phyloP scores from a whole-genome alignment of 2,888 invertebrate genomes.

The Amiota mariae region DNA sequence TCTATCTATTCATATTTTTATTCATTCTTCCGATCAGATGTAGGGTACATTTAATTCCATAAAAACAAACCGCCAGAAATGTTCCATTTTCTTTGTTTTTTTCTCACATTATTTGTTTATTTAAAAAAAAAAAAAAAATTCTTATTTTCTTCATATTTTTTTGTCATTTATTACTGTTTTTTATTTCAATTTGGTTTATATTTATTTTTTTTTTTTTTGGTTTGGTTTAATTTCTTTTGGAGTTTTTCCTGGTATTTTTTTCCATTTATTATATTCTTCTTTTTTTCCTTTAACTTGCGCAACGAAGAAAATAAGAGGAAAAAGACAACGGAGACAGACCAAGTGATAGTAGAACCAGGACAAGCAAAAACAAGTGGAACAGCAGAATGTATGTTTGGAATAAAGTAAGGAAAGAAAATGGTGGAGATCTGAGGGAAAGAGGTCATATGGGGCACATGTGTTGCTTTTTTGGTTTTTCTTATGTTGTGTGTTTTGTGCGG shows the following conservation, averaged over 20 bases:
- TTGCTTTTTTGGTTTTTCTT: constrained; percentile 28
- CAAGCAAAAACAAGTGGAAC: background rate
- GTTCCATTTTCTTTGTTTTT: too few relatives aligned
- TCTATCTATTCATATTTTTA: background rate
- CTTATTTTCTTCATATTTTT: too few relatives aligned
- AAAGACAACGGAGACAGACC: background rate
- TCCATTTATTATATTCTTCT: background rate
- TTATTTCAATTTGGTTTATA: background rate
- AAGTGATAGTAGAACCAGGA: background rate
- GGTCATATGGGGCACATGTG: constrained; percentile 31
- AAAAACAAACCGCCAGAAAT: too few relatives aligned
- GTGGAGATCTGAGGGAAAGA: background rate
- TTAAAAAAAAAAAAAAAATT: background rate
- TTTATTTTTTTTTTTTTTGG: background rate
- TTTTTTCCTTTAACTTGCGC: background rate
- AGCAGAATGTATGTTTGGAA: background rate
- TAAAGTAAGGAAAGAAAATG: background rate
- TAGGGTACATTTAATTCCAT: too few relatives aligned
- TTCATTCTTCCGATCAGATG: background rate
- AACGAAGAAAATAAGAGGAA: background rate
- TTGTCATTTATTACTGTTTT: too few relatives aligned
- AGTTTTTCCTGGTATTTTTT: too few relatives aligned
- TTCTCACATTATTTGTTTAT: too few relatives aligned
- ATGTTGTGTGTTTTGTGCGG: background rate
- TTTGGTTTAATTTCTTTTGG: too few relatives aligned